Base-by-base conservation (phyloP, 2,888 invertebrate species). In the Melanostoma mellinum region DNA sequence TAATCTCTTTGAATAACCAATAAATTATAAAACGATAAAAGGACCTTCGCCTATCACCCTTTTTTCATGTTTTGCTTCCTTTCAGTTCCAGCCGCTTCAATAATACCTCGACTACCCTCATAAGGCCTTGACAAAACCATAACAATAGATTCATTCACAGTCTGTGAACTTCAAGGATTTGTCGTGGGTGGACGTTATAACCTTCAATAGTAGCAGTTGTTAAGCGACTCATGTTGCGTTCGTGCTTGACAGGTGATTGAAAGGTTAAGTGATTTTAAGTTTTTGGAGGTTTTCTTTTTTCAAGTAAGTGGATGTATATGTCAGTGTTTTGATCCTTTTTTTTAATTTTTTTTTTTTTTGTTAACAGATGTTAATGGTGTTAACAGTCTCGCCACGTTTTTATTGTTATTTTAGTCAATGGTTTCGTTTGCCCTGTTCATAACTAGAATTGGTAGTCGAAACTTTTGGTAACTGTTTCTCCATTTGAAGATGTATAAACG, bases 221-320 rank as follows among this genome's bases (percentile, higher is more conserved):
- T 46, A 20, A 61, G 61, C 35, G 46, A 46, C 35, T 46, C 61
- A 61, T 36, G 35, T 9, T 46, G 46, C 60, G 71, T 67, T 56
- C 55, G 42, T 42, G 36, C 42, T 78, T 74, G 79, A 79, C 74
- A 79, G 68, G 67, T 74, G 79, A 79, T 74, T 79, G 74, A 74
- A 79, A 68, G 61, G 74, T 74, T 79, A 74, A 79, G 61, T 79
- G 68, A 38, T 56, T 68, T 38, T 36, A 30, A 44, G 65, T 58
- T 9, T 30, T 46, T 32, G 20, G 9, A 30, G 9, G 53, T 67
- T 10, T 35, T 20, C 63, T 48, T 42, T 6, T 35, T 63, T 56
- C 20, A 20, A 20, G 20, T 20, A 20, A 20, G 20, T 20, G 20
- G 20, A 20, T 20, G 20, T 20, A 20, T 20, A 0, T 20, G 20